Evolutionary conservation across 2,797 vertebrate species (phyloP).

Genomic region (Scarus forsteni): DNA sequence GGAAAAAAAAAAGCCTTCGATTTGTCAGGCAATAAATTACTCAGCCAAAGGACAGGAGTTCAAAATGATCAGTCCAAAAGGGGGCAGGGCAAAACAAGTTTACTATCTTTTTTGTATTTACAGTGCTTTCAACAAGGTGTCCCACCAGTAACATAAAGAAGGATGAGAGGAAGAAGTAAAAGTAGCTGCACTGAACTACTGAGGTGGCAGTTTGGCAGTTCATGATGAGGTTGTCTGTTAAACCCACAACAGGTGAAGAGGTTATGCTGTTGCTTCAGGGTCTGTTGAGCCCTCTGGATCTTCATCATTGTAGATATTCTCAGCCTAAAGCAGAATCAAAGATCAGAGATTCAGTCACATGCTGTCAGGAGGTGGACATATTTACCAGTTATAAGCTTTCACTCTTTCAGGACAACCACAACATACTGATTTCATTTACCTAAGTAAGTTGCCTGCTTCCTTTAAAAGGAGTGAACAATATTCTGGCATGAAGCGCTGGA

Average conservation of each 20-base stretch:
- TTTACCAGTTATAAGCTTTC: background rate
- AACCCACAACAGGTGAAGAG: slow-evolving; percentile 9
- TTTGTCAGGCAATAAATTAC: slow-evolving; percentile 44
- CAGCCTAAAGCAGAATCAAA: slow-evolving; percentile 83
- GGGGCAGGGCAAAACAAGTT: slow-evolving; percentile 1
- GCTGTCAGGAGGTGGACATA: background rate
- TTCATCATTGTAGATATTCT: slow-evolving; percentile 97
- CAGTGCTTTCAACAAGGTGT: slow-evolving; percentile 30
- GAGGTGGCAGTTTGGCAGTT: slow-evolving; percentile 43
- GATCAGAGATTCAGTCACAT: background rate
- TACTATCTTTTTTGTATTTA: slow-evolving; percentile 46
- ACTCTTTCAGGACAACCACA: background rate
- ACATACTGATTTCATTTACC: background rate
- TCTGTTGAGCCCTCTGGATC: slow-evolving; percentile 93
- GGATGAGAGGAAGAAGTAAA: slow-evolving; percentile 29
- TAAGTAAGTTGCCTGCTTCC: no score
- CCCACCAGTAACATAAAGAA: slow-evolving; percentile 19
- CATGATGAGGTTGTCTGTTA: slow-evolving; percentile 41
- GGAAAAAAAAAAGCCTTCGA: slow-evolving; percentile 9
- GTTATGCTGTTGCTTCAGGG: slow-evolving; percentile 89
- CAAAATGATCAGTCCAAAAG: slow-evolving; percentile 26
- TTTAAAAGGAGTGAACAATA: no score
- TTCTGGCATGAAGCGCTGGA: no score
- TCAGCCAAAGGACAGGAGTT: slow-evolving; percentile 22
- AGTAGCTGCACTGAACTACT: slow-evolving; percentile 37